Base-by-base conservation (phyloP, 2,113 vertebrate species). In the Ptilorrhoa leucosticta region DNA sequence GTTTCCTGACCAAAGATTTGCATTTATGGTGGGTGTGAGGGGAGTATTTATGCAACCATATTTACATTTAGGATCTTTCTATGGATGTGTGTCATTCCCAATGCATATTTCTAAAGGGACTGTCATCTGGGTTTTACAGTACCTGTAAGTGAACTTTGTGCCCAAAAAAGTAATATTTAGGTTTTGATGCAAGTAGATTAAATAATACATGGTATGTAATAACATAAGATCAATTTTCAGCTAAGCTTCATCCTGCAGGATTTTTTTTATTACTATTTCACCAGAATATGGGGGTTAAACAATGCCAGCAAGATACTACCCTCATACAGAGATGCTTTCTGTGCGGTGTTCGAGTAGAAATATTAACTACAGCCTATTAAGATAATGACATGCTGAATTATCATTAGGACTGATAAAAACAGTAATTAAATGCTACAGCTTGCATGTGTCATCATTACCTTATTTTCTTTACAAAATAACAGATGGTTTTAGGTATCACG, bases 361-460 rank as follows among this genome's bases (percentile, higher is more conserved):
- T 61, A 87, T 72, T 86, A 89, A 56, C 50, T 66, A 51, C 24
- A 79, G 66, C 45, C 40, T 66, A 72, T 77, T 72, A 88, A 63
- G 63, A 80, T 82, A 89, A 92, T 54, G 30, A 78, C 50, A 88
- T 14, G 15, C 48, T 83, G 87, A 91, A 88, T 94, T 88, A 94
- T 63, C 70, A 87, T 75, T 57, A 91, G 13, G 26, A 56, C 27
- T 85, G 80, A 90, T 72, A 66, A 92, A 89, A 93, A 83, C 40
- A 78, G 82, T 85, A 90, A 95, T 96, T 94, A 93, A 89, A 83
- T 10, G 10, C 60, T 92, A 81, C 69, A 72, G 82, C n/a, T 94
- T 65, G 66, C 35, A 69, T 58, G 28, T 87, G 77, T 77, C 80
- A 93, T 88, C 48, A 30, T 81, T 85, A 84, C 73, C 69, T 84